Base-by-base conservation (phyloP, 2,113 vertebrate species). In the Lamprotornis superbus region DNA sequence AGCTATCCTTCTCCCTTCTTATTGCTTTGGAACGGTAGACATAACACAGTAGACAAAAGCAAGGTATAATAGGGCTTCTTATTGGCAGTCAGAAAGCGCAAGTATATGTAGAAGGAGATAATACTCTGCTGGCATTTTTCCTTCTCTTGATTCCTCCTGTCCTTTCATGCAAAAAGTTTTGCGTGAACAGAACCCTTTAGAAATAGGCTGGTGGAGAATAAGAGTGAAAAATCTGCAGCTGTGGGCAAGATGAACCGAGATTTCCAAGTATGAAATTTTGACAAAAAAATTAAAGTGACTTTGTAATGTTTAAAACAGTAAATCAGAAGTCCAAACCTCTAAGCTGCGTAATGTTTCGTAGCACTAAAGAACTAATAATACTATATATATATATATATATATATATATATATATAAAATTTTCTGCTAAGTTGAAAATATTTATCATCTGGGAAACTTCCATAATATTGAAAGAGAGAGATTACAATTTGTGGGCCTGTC, bases 1-100 rank as follows among this genome's bases (percentile, higher is more conserved):
- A 91, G 71, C 89, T 95, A 86, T 94, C 80, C 44, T 94, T 87
- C 83, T 83, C 78, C 21, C 4, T 94, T 97, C 93, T 88, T 88
- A 80, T 49, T 94, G 53, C 76, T n/a, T 25, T 92, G 87, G 74
- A 95, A 94, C 28, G 30, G 79, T 91, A 89, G 65, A 22, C 59
- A 94, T 91, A 96, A 73, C 50, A 80, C 77, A n/a, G 39, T 7
- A 95, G 80, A 96, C 61, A 95, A 97, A 96, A 95, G 71, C 42
- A 87, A 94, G 13, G 15, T 91, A 76, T 91, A 94, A 91, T 91
- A 42, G 31, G 50, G 9, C 82, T 82, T 52, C 85, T 88, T 93
- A 81, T 15, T 93, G 83, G 35, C 74, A 97, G 75, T 92, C 85
- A 83, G 73, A 44, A 90, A 88, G 52, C 73, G 83, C 69, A 93